Base-by-base conservation (phyloP, 2,113 vertebrate genomes). In the Pardalotus punctatus region DNA sequence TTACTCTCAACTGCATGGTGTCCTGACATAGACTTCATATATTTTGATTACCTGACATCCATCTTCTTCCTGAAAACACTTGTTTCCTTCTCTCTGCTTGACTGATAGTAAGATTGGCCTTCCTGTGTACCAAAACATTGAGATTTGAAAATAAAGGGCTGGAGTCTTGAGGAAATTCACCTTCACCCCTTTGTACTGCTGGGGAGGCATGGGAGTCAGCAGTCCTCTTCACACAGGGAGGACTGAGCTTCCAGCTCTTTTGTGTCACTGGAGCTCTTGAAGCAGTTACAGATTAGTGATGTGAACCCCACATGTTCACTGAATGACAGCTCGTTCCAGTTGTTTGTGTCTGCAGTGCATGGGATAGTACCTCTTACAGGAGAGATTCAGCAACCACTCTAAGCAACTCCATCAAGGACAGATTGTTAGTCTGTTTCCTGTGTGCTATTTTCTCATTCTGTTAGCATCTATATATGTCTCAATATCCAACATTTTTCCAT, bases 401-500 rank as follows among this genome's bases (percentile, higher is more conserved):
- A 51, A 51, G 40, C 1, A 2, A 11, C 20, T 76, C 22, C 38
- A 11, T 31, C 35, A 47, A 47, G 54, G 22, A 40, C 18, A 66
- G 27, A 53, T 36, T 5, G 7, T 72, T 93, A 24, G 64, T 81
- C 76, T 72, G 7, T 45, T 87, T 70, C 51, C 60, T n/a, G 10
- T 50, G 24, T 79, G 60, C 62, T 82, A 2, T 73, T 77, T 94
- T 82, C 64, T 88, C 50, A 71, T 92, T 94, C 66, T 35, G 36
- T 81, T 71, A 78, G 45, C 47, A 72, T 43, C 70, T 48, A 84
- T 15, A 51, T 31, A 57, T 72, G 67, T 77, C 86, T 82, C 47
- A 50, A 85, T 42, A 60, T 62, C 40, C 33, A 87, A 42, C 36
- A 57, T 93, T 94, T 82, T 93, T 64, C 61, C 69, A 47, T 90